These are phyloP conservation scores for Ailuropoda melanoleuca DNA, from an alignment of 2,113 vertebrate species.

Conservation along the genomic window DNA sequence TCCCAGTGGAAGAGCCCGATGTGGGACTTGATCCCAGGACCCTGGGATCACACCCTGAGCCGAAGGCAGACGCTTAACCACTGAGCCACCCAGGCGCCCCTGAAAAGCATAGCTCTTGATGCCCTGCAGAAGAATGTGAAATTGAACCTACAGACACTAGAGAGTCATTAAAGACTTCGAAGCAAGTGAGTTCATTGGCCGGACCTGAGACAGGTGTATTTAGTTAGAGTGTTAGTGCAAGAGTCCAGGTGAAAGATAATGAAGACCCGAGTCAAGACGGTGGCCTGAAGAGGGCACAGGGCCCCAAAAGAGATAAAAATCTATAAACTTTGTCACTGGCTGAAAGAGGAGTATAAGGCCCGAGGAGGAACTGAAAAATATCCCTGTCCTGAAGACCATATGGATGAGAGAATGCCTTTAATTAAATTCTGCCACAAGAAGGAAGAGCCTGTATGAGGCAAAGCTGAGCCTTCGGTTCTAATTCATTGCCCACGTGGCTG, in stretches of 20 bases:
- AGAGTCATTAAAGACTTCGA: neutral
- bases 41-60: too few species aligned
- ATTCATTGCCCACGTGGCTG: fast-evolving
- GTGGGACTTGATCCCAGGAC: too few species aligned
- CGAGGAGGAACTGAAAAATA: neutral
- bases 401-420: neutral
- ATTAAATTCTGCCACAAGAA: neutral
- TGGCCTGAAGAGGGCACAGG: neutral
- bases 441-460: neutral
- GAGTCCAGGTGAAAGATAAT: neutral
- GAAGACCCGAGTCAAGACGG: neutral
- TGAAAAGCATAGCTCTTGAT: neutral
- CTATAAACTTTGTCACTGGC: neutral
- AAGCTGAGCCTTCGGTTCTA: neutral
- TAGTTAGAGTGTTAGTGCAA: neutral
- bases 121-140: neutral
- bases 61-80: too few species aligned
- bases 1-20: too few species aligned
- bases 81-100: too few species aligned
- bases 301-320: neutral
- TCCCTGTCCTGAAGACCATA: neutral
- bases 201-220: neutral
- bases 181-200: neutral
- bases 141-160: neutral
- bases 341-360: neutral